Conservation (phyloP, 2,113 vertebrate species). For the Tupaia chinensis region DNA sequence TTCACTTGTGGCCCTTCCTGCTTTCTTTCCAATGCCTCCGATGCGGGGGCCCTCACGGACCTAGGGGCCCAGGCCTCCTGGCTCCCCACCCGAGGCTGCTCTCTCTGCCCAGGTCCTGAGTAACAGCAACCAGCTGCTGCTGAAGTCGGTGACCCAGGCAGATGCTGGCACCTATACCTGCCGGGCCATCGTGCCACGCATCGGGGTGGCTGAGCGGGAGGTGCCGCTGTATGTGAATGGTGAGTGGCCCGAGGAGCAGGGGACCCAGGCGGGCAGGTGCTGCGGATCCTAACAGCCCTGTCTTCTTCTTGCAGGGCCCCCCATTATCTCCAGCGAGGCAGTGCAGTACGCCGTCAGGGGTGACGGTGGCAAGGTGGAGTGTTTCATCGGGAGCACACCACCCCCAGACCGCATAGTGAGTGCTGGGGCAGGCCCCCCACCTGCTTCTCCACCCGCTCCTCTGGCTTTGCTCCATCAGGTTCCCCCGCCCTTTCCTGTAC, state of each 20-base stretch:
- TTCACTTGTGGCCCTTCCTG: constrained; percentile 74
- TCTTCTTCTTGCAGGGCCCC: constrained; percentile 89
- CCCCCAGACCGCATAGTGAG: constrained; percentile 97
- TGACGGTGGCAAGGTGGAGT: constrained; percentile 95
- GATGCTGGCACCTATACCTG: constrained; percentile 97
- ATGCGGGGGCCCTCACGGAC: constrained; percentile 57
- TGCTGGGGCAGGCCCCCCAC: constrained; percentile 39
- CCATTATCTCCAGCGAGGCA: constrained; percentile 95
- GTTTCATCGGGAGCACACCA: constrained; percentile 97
- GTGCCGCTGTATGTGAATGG: constrained; percentile 96
- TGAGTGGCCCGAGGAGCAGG: constrained; percentile 71
- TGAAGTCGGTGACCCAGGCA: constrained; percentile 94
- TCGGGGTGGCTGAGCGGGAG: constrained; percentile 96
- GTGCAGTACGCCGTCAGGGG: constrained; percentile 94
- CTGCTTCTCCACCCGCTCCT: not conserved
- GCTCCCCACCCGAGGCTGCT: constrained; percentile 76
- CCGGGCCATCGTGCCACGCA: constrained; percentile 97
- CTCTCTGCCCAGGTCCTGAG: constrained; percentile 93
- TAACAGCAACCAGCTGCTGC: constrained; percentile 96
- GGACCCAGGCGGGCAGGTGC: rapidly evolving
- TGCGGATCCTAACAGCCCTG: not conserved
- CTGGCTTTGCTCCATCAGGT: not conserved
- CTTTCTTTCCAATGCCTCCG: constrained; percentile 69
- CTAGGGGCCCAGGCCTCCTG: constrained; percentile 76
- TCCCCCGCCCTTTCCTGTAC: not conserved